Conservation (phyloP, 2,888 invertebrate species). For the Bedellia somnulentella region DNA sequence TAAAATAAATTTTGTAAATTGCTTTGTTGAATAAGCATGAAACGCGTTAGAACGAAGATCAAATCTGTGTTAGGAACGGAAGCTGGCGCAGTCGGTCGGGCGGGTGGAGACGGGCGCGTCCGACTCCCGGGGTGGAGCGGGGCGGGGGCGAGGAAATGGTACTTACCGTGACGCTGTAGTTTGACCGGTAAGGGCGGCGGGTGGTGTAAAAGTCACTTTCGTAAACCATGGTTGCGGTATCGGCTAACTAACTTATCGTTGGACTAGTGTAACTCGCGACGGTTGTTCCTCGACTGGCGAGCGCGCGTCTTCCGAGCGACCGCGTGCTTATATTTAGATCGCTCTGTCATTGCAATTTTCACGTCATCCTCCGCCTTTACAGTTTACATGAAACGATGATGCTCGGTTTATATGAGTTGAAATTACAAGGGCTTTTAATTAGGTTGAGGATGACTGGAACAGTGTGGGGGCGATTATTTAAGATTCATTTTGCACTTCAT, state of each 20-base stretch:
- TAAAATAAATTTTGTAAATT: no score
- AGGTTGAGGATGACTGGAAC: slow-evolving; percentile 43
- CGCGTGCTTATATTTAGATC: slow-evolving; percentile 45
- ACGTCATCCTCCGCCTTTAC: slow-evolving; percentile 37
- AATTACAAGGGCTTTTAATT: slow-evolving; percentile 22
- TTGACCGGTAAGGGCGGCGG: slow-evolving; percentile 70
- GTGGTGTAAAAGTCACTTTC: slow-evolving; percentile 91
- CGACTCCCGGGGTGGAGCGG: slow-evolving; percentile 40
- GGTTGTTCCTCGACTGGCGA: slow-evolving; percentile 50
- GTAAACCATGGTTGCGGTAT: slow-evolving; percentile 78
- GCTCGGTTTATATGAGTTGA: slow-evolving; percentile 17
- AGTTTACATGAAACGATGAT: slow-evolving; percentile 30
- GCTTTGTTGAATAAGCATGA: not conserved
- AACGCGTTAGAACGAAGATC: slow-evolving; percentile 4
- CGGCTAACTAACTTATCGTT: slow-evolving; percentile 30
- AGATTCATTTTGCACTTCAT: no score
- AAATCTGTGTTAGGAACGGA: slow-evolving; percentile 3
- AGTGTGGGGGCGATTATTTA: no score
- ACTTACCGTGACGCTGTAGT: slow-evolving; percentile 83
- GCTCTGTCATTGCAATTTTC: slow-evolving; percentile 59
- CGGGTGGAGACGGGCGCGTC: slow-evolving; percentile 32
- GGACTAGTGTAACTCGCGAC: slow-evolving; percentile 49
- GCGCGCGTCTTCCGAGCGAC: slow-evolving; percentile 24
- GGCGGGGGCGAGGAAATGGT: slow-evolving; percentile 22
- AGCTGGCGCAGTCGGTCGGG: not conserved